Conservation (phyloP, 1,140 invertebrate genomes). For the Cyphomyrmex costatus region DNA sequence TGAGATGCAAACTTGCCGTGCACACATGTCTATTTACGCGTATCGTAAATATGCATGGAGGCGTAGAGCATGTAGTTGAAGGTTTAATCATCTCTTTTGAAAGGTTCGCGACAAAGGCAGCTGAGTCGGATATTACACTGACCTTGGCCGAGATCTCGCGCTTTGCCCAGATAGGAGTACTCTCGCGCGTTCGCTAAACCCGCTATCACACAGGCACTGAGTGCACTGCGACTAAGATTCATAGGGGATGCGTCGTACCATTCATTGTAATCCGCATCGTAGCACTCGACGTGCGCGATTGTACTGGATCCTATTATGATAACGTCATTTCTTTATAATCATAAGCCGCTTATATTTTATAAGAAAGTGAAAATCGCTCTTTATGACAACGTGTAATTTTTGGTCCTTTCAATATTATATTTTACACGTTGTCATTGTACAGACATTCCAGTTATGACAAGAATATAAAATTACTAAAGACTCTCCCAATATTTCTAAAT, state of each 20-base stretch:
- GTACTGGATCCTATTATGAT: slow-evolving; percentile 86
- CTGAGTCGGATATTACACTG: slow-evolving; percentile 23
- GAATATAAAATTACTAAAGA: not conserved
- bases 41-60: slow-evolving; percentile 26
- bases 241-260: slow-evolving; percentile 91
- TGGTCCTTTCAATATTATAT: not conserved
- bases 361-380: not conserved
- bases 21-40: not conserved
- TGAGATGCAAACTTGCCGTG: not conserved
- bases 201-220: slow-evolving; percentile 94
- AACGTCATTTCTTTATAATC: not conserved
- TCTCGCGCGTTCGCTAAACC: slow-evolving; percentile 93
- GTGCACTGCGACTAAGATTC: slow-evolving; percentile 92
- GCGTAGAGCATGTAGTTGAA: not conserved
- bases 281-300: slow-evolving; percentile 91
- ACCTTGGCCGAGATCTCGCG: slow-evolving; percentile 77
- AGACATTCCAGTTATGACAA: not conserved
- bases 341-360: slow-evolving; percentile 27
- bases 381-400: not conserved
- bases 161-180: slow-evolving; percentile 86
- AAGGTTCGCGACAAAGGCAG: slow-evolving; percentile 8
- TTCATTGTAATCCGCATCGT: slow-evolving; percentile 89
- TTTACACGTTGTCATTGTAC: not conserved
- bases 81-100: slow-evolving; percentile 53
- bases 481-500: not conserved